Conservation (phyloP, 2,888 invertebrate genomes). For the Mythimna impura region DNA sequence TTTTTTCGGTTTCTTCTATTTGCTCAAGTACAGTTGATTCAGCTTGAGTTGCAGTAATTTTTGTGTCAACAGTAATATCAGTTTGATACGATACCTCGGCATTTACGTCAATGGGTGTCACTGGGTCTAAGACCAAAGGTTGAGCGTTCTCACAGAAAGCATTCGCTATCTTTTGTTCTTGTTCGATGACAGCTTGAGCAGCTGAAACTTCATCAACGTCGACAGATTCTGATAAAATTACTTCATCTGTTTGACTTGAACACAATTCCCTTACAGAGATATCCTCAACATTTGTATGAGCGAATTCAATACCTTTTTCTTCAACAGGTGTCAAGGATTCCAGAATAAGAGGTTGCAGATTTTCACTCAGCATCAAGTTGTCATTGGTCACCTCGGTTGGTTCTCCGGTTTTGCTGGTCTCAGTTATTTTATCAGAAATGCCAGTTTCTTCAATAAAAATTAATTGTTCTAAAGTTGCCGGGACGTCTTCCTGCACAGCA, state of each 20-base stretch:
- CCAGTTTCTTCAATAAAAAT: background rate
- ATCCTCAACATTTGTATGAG: background rate
- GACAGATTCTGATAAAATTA: slow-evolving; percentile 19
- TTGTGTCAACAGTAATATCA: background rate
- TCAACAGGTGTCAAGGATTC: no score
- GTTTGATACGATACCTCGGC: background rate
- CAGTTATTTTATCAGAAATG: background rate
- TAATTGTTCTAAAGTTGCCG: slow-evolving; percentile 6
- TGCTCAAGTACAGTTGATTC: slow-evolving; percentile 4
- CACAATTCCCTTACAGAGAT: background rate
- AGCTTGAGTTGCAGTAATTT: background rate
- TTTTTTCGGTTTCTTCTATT: slow-evolving; percentile 19
- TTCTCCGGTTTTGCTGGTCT: background rate
- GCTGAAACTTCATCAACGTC: background rate
- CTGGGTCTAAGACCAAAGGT: slow-evolving; percentile 15
- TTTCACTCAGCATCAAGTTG: no score
- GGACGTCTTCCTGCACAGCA: slow-evolving; percentile 7
- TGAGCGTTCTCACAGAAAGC: slow-evolving; percentile 7
- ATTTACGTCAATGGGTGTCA: background rate
- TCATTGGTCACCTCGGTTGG: no score
- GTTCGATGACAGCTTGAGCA: background rate
- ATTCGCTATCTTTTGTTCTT: background rate
- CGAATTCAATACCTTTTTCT: background rate
- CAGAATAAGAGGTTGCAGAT: no score
- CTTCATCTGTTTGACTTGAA: slow-evolving; percentile 10